These are phyloP conservation scores for Carduelis carduelis DNA, from an alignment of 2,797 vertebrate species.

Conservation along the genomic window DNA sequence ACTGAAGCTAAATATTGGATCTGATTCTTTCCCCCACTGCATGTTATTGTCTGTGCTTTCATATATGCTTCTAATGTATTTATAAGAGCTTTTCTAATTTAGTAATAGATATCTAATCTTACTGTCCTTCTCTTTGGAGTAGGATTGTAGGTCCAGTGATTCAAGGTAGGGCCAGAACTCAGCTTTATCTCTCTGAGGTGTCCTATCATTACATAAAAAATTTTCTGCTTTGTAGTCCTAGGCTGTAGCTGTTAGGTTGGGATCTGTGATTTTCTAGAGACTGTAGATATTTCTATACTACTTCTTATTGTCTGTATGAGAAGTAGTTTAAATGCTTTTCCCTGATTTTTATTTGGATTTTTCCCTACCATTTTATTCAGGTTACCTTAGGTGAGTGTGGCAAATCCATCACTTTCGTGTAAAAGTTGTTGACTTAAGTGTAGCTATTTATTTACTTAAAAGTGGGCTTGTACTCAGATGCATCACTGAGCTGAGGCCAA, in stretches of 20 bases:
- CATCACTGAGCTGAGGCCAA: neutral
- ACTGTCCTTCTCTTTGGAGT: neutral
- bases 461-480: neutral
- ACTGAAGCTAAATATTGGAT: neutral
- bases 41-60: neutral
- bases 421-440: neutral
- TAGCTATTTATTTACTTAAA: conserved; percentile 21
- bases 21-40: neutral
- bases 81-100: neutral
- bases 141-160: neutral
- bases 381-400: neutral
- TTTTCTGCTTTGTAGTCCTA: neutral
- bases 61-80: neutral
- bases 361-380: neutral
- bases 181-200: neutral
- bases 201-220: neutral
- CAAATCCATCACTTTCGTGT: accelerated
- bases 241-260: neutral
- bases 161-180: neutral
- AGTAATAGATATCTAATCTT: neutral
- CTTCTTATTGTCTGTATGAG: neutral
- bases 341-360: neutral
- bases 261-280: neutral
- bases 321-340: neutral
- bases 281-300: neutral